These are phyloP conservation scores for Meta bourneti DNA, from an alignment of 2,888 invertebrate genomes.

Conservation along the genomic window DNA sequence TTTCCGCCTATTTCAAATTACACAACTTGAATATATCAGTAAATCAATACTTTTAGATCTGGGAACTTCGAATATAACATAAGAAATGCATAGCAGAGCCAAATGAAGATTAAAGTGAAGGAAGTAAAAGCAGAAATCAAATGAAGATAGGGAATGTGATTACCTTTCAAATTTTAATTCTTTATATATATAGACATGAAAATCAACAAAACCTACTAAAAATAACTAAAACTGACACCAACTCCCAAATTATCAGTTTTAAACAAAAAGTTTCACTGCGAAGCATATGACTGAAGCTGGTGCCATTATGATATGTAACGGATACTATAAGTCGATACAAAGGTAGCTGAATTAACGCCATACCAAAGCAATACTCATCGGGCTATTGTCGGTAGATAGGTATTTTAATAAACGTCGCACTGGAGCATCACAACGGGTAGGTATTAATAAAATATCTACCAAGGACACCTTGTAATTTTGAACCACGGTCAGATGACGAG, in stretches of 20 bases:
- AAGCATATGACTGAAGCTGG: background rate
- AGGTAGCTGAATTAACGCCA: background rate
- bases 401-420: no score
- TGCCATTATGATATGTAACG: background rate
- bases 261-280: background rate
- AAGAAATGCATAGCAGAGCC: background rate
- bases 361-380: no score
- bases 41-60: no score
- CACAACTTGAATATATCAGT: no score
- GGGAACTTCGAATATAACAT: no score
- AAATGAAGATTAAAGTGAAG: background rate
- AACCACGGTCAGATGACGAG: no score
- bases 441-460: no score
- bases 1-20: no score
- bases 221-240: background rate
- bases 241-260: background rate
- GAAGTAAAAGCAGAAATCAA: background rate
- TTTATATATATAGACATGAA: background rate
- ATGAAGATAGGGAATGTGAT: background rate
- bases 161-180: background rate
- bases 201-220: background rate
- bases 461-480: no score
- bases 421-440: no score
- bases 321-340: background rate
- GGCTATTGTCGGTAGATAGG: no score